phyloP scores from a whole-genome alignment of 2,113 vertebrate species.

The Symphodus melops region DNA sequence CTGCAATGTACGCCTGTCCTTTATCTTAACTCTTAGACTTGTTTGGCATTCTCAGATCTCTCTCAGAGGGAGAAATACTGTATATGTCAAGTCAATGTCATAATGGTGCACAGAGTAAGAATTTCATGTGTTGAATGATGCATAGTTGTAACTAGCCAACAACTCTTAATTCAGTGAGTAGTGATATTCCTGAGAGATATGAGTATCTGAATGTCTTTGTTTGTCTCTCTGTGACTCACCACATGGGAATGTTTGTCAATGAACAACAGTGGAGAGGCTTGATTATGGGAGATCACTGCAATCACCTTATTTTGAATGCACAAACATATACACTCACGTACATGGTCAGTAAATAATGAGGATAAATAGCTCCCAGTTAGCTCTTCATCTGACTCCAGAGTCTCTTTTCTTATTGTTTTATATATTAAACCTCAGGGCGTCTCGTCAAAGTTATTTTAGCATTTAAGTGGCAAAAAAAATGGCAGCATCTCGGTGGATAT shows the following conservation, averaged over 20 bases:
- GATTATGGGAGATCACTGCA: constrained; percentile 14
- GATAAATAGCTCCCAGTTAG: not conserved
- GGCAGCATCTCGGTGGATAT: constrained; percentile 16
- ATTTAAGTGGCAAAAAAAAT: not conserved
- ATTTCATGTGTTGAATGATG: no score
- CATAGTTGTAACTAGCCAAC: not conserved
- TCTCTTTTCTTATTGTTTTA: not conserved
- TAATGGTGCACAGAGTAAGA: no score
- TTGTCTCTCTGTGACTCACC: not conserved
- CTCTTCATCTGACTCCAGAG: not conserved
- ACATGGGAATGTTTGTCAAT: constrained; percentile 5
- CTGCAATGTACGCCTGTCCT: no score
- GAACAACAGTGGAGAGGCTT: not conserved
- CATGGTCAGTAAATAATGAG: not conserved
- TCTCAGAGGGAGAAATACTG: no score
- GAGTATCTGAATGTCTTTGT: not conserved
- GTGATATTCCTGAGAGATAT: not conserved
- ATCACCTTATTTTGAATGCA: constrained; percentile 6
- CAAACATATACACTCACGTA: not conserved
- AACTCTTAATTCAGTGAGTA: not conserved
- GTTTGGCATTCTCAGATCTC: no score
- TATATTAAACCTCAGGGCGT: constrained; percentile 6
- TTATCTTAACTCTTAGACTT: not conserved
- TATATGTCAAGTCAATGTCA: no score
- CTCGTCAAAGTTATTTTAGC: not conserved